Evolutionary conservation across 2,797 vertebrate genomes (phyloP).

Genomic region (Simalia tracyae): DNA sequence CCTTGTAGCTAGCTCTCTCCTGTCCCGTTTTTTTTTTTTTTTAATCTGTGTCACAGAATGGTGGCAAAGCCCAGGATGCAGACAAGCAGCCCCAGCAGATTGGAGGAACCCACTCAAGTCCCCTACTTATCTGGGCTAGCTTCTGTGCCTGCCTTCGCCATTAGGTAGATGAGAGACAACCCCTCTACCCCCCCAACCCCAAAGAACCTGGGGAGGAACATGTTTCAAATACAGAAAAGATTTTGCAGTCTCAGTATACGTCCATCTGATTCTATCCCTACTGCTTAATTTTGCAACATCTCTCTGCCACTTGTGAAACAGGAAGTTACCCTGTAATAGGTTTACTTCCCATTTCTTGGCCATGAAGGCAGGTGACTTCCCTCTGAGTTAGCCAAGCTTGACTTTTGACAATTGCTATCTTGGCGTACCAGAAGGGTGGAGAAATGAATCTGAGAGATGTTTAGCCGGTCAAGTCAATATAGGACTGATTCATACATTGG

Average conservation of each 20-base stretch:
- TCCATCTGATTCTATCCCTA: neutral
- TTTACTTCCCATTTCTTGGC: constrained; percentile 67
- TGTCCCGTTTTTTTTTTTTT: neutral
- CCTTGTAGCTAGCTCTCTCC: neutral
- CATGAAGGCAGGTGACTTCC: neutral
- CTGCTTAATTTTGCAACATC: constrained; percentile 3
- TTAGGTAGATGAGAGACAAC: neutral
- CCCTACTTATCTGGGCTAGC: neutral
- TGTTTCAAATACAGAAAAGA: neutral
- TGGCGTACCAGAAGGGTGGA: neutral
- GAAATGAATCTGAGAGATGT: neutral
- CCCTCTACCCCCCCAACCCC: neutral
- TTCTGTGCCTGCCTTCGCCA: neutral
- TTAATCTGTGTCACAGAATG: neutral
- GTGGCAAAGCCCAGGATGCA: neutral
- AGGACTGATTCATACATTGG: neutral
- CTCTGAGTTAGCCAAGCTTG: neutral
- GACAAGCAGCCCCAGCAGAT: neutral
- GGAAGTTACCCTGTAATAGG: constrained; percentile 64
- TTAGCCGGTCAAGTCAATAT: neutral
- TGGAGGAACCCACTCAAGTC: too few relatives aligned
- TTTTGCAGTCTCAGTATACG: neutral
- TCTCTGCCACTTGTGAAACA: constrained; percentile 56
- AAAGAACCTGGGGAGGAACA: neutral
- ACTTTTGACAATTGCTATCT: neutral